Percentiles rank a stretch among this genome's conserved stretches.
These are phyloP conservation scores for Stichopus horrens DNA, from an alignment of 53 echinoderm and acorn worm species.

Conservation along the genomic window DNA sequence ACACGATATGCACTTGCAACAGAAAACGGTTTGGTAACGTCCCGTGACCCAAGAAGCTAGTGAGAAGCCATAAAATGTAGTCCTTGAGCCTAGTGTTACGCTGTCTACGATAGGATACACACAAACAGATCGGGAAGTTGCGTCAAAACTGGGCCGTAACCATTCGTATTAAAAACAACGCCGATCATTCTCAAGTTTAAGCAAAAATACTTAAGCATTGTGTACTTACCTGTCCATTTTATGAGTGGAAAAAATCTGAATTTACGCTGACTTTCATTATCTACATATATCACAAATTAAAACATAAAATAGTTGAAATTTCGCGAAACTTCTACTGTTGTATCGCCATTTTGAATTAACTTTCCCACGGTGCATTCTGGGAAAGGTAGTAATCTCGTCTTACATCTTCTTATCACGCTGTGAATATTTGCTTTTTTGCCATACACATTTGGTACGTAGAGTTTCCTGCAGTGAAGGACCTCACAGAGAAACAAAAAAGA, in stretches of 20 bases:
- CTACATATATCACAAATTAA: background rate
- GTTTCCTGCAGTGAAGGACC: too few relatives aligned
- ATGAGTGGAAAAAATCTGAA: background rate
- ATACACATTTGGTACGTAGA: background rate
- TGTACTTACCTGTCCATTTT: background rate
- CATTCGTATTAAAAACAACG: background rate
- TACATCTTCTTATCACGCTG: background rate
- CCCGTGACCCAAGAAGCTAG: background rate
- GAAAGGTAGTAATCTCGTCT: background rate
- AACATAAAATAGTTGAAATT: constrained; percentile 27
- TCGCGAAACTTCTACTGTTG: constrained; percentile 32
- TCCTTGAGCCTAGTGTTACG: constrained; percentile 17
- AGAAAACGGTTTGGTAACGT: too few relatives aligned
- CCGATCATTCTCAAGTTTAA: background rate
- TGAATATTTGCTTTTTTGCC: background rate
- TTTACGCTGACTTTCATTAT: background rate
- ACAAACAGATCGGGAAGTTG: constrained; percentile 32
- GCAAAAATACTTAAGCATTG: background rate
- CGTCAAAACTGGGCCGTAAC: constrained; percentile 42
- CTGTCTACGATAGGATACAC: background rate
- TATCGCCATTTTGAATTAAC: constrained; percentile 43
- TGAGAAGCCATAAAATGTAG: background rate
- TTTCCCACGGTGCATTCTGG: constrained; percentile 40
- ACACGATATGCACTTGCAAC: too few relatives aligned
- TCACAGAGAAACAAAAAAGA: too few relatives aligned